Evolutionary conservation across 2,888 invertebrate genomes (phyloP).

Genomic region (Belgica antarctica): DNA sequence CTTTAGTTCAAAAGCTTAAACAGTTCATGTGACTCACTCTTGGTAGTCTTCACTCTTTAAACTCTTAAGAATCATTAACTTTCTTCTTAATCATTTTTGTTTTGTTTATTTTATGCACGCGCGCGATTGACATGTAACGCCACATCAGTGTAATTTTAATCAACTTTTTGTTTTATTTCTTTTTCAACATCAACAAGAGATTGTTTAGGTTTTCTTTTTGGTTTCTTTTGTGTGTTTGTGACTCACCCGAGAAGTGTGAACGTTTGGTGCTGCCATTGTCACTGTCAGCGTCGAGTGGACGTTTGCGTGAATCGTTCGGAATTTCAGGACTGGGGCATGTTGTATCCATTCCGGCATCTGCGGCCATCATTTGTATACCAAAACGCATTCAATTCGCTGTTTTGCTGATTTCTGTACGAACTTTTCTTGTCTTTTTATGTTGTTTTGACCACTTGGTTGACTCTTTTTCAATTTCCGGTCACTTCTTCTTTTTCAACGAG

Average conservation of each 20-base stretch:
- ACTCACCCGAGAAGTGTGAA: conserved; percentile 86
- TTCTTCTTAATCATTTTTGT: background rate
- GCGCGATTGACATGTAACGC: conserved; percentile 11
- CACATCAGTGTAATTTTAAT: conserved; percentile 39
- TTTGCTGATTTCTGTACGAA: background rate
- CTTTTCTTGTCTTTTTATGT: conserved; percentile 3
- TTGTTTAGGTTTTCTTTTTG: conserved; percentile 30
- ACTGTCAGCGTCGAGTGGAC: conserved; percentile 81
- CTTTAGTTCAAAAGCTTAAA: background rate
- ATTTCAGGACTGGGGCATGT: conserved; percentile 91
- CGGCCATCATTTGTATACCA: conserved; percentile 70
- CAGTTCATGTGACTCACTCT: background rate
- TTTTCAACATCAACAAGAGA: conserved; percentile 39
- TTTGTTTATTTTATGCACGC: background rate
- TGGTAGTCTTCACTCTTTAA: background rate
- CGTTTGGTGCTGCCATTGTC: conserved; percentile 87
- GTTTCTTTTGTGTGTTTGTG: conserved; percentile 18
- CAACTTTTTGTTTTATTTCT: conserved; percentile 8
- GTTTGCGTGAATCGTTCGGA: conserved; percentile 79
- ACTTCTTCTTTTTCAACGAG: background rate
- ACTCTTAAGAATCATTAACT: background rate
- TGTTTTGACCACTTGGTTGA: conserved; percentile 8
- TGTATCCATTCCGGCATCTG: conserved; percentile 90
- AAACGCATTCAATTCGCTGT: conserved; percentile 41
- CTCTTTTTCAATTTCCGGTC: conserved; percentile 4